Evolutionary conservation across 2,113 vertebrate genomes (phyloP).

Genomic region (Notothenia rossii): DNA sequence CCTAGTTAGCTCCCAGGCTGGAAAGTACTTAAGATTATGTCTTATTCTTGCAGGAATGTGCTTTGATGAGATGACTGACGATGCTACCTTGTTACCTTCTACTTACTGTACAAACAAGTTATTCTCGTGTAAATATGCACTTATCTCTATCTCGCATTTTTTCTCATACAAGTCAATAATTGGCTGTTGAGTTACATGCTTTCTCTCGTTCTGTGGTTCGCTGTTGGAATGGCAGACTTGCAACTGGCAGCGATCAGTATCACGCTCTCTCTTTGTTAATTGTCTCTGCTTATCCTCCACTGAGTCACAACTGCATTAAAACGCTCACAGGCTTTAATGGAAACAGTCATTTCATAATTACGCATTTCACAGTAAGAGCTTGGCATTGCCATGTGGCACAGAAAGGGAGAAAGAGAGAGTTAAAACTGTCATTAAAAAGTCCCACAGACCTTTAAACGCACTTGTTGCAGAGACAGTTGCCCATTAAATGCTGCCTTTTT

Average conservation of each 20-base stretch:
- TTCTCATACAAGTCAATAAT: conserved; percentile 66
- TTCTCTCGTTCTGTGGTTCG: conserved; percentile 66
- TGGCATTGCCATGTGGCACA: conserved; percentile 54
- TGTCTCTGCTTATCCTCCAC: conserved; percentile 39
- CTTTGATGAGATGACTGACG: conserved; percentile 58
- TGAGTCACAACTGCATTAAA: conserved; percentile 70
- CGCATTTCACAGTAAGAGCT: conserved; percentile 71
- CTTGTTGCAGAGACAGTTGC: conserved; percentile 76
- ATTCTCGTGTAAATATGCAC: conserved; percentile 58
- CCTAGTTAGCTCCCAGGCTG: conserved; percentile 59
- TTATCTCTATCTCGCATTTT: conserved; percentile 38
- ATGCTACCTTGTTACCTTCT: conserved; percentile 60
- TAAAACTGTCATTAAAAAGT: conserved; percentile 78
- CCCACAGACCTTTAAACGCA: conserved; percentile 80
- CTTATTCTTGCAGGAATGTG: conserved; percentile 58
- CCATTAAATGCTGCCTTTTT: conserved; percentile 76
- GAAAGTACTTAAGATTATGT: conserved; percentile 57
- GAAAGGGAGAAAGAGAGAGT: conserved; percentile 61
- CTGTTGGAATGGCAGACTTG: conserved; percentile 50
- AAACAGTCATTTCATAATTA: conserved; percentile 81
- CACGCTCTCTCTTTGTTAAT: conserved; percentile 42
- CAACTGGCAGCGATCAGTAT: conserved; percentile 56
- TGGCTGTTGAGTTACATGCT: conserved; percentile 64
- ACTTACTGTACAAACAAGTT: conserved; percentile 65
- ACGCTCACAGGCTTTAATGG: conserved; percentile 77